phyloP scores from a whole-genome alignment of 2,888 invertebrate species.

The Perdita meconis region DNA sequence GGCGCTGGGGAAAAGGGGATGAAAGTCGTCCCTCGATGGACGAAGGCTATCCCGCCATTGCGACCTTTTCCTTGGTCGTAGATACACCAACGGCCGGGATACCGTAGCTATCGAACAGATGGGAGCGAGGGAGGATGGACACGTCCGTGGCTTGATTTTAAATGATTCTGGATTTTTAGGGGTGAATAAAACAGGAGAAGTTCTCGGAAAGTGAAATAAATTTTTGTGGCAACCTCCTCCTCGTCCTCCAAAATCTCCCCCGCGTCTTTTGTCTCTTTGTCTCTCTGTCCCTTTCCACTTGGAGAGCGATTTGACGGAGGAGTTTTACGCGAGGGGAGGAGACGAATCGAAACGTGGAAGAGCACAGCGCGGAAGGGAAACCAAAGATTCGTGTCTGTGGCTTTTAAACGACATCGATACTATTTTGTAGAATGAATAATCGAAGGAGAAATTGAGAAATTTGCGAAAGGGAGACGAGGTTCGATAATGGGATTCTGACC shows the following conservation, averaged over 20 bases:
- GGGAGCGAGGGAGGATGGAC: conserved; percentile 40
- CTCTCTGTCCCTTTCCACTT: conserved; percentile 10
- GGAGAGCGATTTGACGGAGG: conserved; percentile 18
- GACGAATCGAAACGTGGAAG: conserved; percentile 3
- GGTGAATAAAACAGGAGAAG: conserved; percentile 66
- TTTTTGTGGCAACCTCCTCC: conserved; percentile 58
- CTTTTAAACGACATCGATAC: conserved; percentile 9
- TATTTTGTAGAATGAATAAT: conserved; percentile 24
- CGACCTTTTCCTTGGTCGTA: conserved; percentile 64
- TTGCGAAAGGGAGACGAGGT: conserved; percentile 51
- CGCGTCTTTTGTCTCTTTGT: background rate
- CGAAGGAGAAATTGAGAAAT: conserved; percentile 54
- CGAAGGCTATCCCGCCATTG: conserved; percentile 65
- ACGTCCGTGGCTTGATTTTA: conserved; percentile 74
- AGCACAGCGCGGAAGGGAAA: too few relatives aligned
- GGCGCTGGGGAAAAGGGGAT: conserved; percentile 35
- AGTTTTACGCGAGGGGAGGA: conserved; percentile 7
- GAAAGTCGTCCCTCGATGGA: conserved; percentile 46
- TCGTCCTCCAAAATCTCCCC: conserved; percentile 18
- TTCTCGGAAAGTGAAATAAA: conserved; percentile 72
- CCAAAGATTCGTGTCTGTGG: conserved; percentile 16
- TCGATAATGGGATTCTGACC: conserved; percentile 14
- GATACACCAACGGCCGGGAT: conserved; percentile 23
- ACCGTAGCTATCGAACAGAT: conserved; percentile 36
- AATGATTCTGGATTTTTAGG: conserved; percentile 73